phyloP scores from a whole-genome alignment of 92 coral and sea anemone genomes.

The Meandrina meandrites region DNA sequence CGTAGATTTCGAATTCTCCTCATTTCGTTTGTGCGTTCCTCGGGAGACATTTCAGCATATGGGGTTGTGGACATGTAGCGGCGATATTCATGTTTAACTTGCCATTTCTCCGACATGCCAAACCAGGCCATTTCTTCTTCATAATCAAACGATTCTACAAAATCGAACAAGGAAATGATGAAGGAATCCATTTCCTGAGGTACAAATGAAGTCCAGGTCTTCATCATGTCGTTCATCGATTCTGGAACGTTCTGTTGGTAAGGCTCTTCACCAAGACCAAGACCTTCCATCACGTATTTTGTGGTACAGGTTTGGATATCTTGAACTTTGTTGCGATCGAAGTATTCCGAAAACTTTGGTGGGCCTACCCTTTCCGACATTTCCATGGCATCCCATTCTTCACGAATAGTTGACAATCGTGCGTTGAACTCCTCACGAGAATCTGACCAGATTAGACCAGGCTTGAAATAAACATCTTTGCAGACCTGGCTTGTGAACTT shows the following conservation, averaged over 20 bases:
- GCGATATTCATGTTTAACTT: conserved; percentile 47
- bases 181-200: conserved; percentile 59
- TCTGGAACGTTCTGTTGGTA: conserved; percentile 54
- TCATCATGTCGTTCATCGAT: conserved; percentile 54
- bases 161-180: conserved; percentile 49
- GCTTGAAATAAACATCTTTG: conserved; percentile 23
- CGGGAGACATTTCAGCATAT: conserved; percentile 30
- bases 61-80: conserved; percentile 31
- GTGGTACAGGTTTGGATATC: conserved; percentile 54
- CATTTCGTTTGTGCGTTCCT: conserved; percentile 46
- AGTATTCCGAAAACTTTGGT: conserved; percentile 47
- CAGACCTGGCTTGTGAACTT: conserved; percentile 29
- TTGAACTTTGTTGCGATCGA: conserved; percentile 41
- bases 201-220: conserved; percentile 53
- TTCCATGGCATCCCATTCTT: conserved; percentile 53
- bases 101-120: conserved; percentile 61
- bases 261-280: conserved; percentile 54
- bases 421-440: conserved; percentile 38
- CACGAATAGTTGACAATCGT: conserved; percentile 12
- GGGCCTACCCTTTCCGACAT: conserved; percentile 35
- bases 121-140: conserved; percentile 66
- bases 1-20: conserved; percentile 34
- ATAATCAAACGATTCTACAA: conserved; percentile 43
- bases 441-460: conserved; percentile 39
- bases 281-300: conserved; percentile 43